phyloP scores from a whole-genome alignment of 2,888 invertebrate species.

The Eumerus sabulonum region DNA sequence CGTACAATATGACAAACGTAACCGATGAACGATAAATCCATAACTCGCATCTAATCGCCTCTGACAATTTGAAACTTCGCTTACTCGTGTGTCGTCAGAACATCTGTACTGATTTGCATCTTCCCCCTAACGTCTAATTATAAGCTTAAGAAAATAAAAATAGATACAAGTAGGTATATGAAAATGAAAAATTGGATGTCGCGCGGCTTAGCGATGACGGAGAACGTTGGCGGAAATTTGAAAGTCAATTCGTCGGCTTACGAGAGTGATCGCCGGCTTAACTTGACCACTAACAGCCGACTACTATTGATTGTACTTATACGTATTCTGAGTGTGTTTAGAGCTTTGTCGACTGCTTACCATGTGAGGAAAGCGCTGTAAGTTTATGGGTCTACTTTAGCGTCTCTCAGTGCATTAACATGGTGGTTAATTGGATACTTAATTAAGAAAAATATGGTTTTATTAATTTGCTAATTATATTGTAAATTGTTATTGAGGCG shows the following conservation, averaged over 20 bases:
- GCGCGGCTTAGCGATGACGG: not conserved
- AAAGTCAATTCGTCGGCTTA: conserved; percentile 37
- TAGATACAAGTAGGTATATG: conserved; percentile 19
- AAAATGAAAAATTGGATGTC: conserved; percentile 28
- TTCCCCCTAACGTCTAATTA: too few species aligned
- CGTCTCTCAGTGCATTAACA: conserved; percentile 9
- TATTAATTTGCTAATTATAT: conserved; percentile 48
- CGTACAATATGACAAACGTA: too few species aligned
- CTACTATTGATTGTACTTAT: too few species aligned
- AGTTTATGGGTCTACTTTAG: conserved; percentile 30
- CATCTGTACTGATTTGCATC: too few species aligned
- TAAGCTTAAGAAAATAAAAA: too few species aligned
- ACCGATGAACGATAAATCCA: too few species aligned
- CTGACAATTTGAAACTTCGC: too few species aligned
- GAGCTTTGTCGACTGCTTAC: not conserved
- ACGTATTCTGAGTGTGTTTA: conserved; percentile 14
- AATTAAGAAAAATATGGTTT: conserved; percentile 46
- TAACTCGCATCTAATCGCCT: too few species aligned
- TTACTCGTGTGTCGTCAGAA: too few species aligned
- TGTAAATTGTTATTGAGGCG: conserved; percentile 28
- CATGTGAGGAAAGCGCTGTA: conserved; percentile 20
- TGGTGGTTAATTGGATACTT: conserved; percentile 25
- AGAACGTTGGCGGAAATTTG: conserved; percentile 38
- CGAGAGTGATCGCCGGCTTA: conserved; percentile 16
- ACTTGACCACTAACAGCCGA: not conserved